A percentile compares a stretch with the other conserved stretches of the same genome.
Evolutionary conservation across 2,797 vertebrate genomes (phyloP).

Genomic region (Jordanella pulchra): DNA sequence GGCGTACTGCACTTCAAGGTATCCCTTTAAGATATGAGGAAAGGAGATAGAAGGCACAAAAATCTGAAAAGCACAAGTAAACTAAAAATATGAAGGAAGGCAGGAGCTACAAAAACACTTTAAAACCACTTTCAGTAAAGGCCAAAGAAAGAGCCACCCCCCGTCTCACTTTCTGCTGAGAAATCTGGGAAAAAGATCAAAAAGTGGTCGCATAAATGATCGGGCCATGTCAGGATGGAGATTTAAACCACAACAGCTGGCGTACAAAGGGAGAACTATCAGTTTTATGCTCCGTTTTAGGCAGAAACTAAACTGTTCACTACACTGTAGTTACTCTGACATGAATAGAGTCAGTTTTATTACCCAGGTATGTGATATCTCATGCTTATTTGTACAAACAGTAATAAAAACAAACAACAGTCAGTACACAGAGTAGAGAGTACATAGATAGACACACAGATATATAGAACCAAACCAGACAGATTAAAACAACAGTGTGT

Average conservation of each 20-base stretch:
- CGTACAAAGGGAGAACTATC: slow-evolving; percentile 60
- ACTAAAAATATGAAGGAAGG: slow-evolving; percentile 34
- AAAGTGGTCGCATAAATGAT: slow-evolving; percentile 65
- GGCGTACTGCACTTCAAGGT: slow-evolving; percentile 26
- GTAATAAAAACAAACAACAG: too few species aligned
- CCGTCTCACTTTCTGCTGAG: slow-evolving; percentile 45
- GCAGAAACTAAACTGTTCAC: slow-evolving; percentile 55
- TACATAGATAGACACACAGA: too few species aligned
- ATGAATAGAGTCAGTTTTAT: too few species aligned
- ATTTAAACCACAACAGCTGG: slow-evolving; percentile 78
- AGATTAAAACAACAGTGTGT: too few species aligned
- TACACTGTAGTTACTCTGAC: slow-evolving; percentile 39
- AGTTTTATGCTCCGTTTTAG: slow-evolving; percentile 50
- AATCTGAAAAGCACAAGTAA: slow-evolving; percentile 7
- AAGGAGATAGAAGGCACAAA: slow-evolving; percentile 16
- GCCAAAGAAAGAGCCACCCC: slow-evolving; percentile 48
- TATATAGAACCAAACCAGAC: too few species aligned
- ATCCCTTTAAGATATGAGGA: slow-evolving; percentile 37
- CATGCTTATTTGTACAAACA: too few species aligned
- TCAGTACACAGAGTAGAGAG: too few species aligned
- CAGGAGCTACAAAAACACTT: slow-evolving; percentile 47
- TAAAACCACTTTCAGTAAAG: slow-evolving; percentile 57
- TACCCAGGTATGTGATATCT: too few species aligned
- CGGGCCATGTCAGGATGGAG: slow-evolving; percentile 51
- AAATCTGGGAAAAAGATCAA: slow-evolving; percentile 61